Conservation (phyloP, 2,888 invertebrate genomes). For the Clistopyga incitator region DNA sequence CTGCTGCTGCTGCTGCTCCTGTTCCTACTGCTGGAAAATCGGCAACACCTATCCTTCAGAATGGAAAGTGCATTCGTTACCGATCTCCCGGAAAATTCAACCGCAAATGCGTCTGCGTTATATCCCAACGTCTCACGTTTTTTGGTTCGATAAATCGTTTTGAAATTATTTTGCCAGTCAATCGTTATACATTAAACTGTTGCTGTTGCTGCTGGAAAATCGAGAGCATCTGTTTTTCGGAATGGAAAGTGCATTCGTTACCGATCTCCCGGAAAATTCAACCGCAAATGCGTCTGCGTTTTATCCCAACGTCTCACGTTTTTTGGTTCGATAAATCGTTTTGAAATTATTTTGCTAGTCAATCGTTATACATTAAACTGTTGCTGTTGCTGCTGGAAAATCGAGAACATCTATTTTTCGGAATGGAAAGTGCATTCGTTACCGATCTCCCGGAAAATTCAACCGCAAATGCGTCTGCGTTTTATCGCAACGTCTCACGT, state of each 20-base stretch:
- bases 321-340: background rate
- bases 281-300: slow-evolving; percentile 14
- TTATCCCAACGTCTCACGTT: background rate
- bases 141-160: background rate
- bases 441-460: slow-evolving; percentile 8
- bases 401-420: slow-evolving; percentile 10
- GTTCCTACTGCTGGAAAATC: slow-evolving; percentile 29
- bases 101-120: slow-evolving; percentile 6
- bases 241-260: slow-evolving; percentile 3
- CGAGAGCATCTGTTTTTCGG: slow-evolving; percentile 7
- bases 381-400: slow-evolving; percentile 35
- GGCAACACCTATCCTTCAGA: slow-evolving; percentile 3
- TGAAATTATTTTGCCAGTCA: slow-evolving; percentile 24
- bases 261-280: slow-evolving; percentile 3
- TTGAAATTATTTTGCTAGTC: slow-evolving; percentile 15
- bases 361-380: slow-evolving; percentile 68
- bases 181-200: slow-evolving; percentile 68
- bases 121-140: background rate
- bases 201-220: slow-evolving; percentile 34
- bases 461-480: slow-evolving; percentile 13
- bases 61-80: slow-evolving; percentile 6
- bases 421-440: slow-evolving; percentile 1
- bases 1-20: slow-evolving; percentile 44
- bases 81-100: slow-evolving; percentile 9
- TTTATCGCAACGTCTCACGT: background rate